phyloP scores from a whole-genome alignment of 2,797 vertebrate genomes.

The Xerus rutilus region DNA sequence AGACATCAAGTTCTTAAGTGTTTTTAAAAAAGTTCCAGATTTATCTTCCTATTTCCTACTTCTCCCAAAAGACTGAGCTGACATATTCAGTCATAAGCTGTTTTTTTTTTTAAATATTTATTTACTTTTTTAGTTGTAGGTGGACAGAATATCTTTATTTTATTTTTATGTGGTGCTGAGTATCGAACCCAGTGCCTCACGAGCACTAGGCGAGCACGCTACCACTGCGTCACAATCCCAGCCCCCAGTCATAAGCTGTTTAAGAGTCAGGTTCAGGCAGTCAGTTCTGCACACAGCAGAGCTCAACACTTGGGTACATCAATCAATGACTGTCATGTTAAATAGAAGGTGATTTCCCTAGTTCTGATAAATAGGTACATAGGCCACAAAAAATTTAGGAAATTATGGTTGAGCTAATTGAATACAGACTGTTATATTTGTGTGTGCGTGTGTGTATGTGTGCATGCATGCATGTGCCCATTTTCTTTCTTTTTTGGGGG shows the following conservation, averaged over 20 bases:
- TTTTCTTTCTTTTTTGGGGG: not conserved
- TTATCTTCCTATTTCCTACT: slow-evolving; percentile 17
- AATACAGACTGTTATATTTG: too few relatives aligned
- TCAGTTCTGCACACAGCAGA: not conserved
- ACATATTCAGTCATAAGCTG: not conserved
- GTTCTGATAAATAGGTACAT: not conserved
- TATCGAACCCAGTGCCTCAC: too few relatives aligned
- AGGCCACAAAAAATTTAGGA: not conserved
- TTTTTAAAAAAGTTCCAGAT: not conserved
- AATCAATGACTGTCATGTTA: not conserved
- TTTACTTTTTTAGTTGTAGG: too few relatives aligned
- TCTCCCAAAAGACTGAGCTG: not conserved
- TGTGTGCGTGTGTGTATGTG: not conserved
- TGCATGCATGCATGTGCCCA: not conserved
- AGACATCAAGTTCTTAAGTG: not conserved
- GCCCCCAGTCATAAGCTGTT: not conserved
- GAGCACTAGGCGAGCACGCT: too few relatives aligned
- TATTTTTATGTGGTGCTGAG: too few relatives aligned
- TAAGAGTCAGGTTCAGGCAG: too few relatives aligned
- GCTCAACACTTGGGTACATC: not conserved
- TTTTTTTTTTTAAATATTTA: too few relatives aligned
- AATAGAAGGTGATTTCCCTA: not conserved
- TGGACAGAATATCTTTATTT: too few relatives aligned
- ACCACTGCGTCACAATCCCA: too few relatives aligned
- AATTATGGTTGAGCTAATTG: not conserved